Evolutionary conservation across 2,888 invertebrate species (phyloP), one percentile per base, ranked within the genome.

Genomic region (Oscheius myriophilus): DNA sequence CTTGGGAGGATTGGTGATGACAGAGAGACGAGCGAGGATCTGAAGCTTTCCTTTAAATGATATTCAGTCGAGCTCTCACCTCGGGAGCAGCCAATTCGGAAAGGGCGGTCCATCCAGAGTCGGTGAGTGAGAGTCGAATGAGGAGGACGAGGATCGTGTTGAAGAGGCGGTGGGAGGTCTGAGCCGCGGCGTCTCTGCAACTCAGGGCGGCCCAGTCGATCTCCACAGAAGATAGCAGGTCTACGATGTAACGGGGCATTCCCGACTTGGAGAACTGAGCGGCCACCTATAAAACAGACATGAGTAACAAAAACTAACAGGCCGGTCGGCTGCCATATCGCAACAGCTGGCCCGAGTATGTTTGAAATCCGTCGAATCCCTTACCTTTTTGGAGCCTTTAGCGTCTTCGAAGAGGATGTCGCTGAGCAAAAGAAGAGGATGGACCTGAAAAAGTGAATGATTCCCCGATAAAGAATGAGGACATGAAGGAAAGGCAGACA

Each of bases 91-190:
- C 55, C 23, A 76, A 55, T 42, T 79, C 78, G 0, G 72, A 41
- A n/a, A 79, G 65, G 6, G 74, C 70, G 33, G 67, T 71, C 79
- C 79, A 79, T 23, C 79, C 79, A 43, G 64, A 55, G 25, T 72
- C 73, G 2, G 79, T 67, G 25, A 49, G 39, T 7, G 69, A 69
- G 43, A 72, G 65, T n/a, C 79, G 69, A 11, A 72, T 69, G 21
- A 79, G 70, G 12, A 57, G 65, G 18, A 77, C 78, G 54, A 79
- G 41, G 58, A 78, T 69, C 3, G 71, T 54, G 4, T 57, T 45
- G 58, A 75, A 66, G n/a, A 73, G 26, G 7, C 69, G 59, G 58
- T 70, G 53, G 1, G 26, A n/a, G 11, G 21, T 41, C 16, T 26
- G 26, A 11, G 61, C 43, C n/a, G 14, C 43, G 2, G 39, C 21